These are phyloP conservation scores for Cataglyphis rosenhaueri DNA, from an alignment of 2,888 invertebrate genomes.

Conservation along the genomic window DNA sequence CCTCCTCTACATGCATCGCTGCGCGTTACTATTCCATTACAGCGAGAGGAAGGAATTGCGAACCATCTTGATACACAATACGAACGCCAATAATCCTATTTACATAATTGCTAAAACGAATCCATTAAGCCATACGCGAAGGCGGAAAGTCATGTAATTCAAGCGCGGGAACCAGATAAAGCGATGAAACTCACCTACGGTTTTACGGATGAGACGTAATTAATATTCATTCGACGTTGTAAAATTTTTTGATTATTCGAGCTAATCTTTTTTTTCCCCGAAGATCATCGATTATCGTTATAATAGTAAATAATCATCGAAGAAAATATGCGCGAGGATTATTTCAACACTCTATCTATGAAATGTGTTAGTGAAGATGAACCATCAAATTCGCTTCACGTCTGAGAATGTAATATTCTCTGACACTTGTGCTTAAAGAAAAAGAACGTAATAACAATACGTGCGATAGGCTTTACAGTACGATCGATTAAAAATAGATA, in stretches of 20 bases:
- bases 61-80: slow-evolving; percentile 42
- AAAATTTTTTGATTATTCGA: slow-evolving; percentile 4
- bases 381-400: background rate
- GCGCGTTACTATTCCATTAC: slow-evolving; percentile 36
- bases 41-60: slow-evolving; percentile 47
- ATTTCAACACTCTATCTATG: background rate
- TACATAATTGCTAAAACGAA: slow-evolving; percentile 27
- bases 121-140: background rate
- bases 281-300: slow-evolving; percentile 36
- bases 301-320: slow-evolving; percentile 26
- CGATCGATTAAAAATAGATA: slow-evolving; percentile 75
- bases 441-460: slow-evolving; percentile 50
- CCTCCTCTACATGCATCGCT: slow-evolving; percentile 48
- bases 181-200: background rate
- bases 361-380: background rate
- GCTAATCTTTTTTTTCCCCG: slow-evolving; percentile 11
- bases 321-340: background rate
- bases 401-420: background rate
- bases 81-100: slow-evolving; percentile 29
- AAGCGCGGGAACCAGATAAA: background rate
- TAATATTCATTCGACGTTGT: slow-evolving; percentile 5
- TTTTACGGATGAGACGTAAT: background rate
- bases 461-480: slow-evolving; percentile 62
- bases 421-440: background rate
- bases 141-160: slow-evolving; percentile 27